These are phyloP conservation scores for Dolichotis patagonum DNA, from an alignment of 2,113 vertebrate genomes.

Conservation along the genomic window DNA sequence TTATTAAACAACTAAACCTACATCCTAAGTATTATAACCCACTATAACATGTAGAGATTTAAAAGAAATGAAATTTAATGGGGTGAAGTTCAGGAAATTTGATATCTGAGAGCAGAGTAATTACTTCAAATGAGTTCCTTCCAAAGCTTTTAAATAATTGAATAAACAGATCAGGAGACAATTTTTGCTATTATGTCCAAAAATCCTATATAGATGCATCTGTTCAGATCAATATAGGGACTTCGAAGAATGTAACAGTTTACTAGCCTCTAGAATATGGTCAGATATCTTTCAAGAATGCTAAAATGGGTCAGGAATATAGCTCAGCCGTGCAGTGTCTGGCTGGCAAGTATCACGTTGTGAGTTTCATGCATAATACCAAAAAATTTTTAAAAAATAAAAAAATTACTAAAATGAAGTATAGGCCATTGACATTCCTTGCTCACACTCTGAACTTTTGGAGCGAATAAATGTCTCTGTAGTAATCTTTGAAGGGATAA, in stretches of 20 bases:
- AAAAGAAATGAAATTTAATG: background rate
- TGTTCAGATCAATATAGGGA: background rate
- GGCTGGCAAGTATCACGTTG: too few relatives aligned
- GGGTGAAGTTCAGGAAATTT: background rate
- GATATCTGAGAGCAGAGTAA: background rate
- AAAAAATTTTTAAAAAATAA: too few relatives aligned
- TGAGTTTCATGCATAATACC: too few relatives aligned
- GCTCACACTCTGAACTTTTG: background rate
- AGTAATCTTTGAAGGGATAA: background rate
- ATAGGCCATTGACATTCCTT: background rate
- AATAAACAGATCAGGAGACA: background rate
- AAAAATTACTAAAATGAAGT: background rate
- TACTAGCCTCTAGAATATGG: background rate
- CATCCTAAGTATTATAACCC: background rate
- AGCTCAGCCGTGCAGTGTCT: too few relatives aligned
- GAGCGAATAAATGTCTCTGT: background rate
- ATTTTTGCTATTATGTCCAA: background rate
- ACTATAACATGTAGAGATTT: background rate
- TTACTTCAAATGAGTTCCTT: background rate
- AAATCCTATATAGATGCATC: background rate
- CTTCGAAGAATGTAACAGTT: background rate
- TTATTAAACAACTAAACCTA: background rate
- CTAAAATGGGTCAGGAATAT: too few relatives aligned
- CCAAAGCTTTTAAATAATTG: background rate
- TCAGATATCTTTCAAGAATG: background rate